Evolutionary conservation across 1,140 invertebrate genomes (phyloP).

Genomic region (Acromyrmex echinatior): DNA sequence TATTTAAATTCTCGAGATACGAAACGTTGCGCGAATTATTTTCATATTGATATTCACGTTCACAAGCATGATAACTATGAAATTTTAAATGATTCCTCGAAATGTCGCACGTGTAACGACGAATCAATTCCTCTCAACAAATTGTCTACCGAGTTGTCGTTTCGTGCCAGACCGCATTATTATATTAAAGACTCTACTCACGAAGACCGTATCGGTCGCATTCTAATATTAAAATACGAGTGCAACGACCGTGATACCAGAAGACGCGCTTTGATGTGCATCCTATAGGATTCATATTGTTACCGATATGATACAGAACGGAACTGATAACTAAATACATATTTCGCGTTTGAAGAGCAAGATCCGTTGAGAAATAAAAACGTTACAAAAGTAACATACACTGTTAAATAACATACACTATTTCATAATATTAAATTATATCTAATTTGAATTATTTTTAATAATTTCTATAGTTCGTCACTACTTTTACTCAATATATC

Average conservation of each 20-base stretch:
- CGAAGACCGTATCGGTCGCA: constrained; percentile 53
- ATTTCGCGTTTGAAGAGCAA: not conserved
- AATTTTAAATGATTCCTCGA: constrained; percentile 11
- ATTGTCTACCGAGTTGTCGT: constrained; percentile 26
- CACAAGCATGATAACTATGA: not conserved
- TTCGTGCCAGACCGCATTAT: constrained; percentile 45
- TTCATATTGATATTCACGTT: not conserved
- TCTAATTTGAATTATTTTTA: too few relatives aligned
- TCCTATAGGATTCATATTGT: constrained; percentile 44
- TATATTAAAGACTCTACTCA: constrained; percentile 58
- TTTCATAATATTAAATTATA: too few relatives aligned
- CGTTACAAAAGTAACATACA: not conserved
- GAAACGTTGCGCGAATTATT: not conserved
- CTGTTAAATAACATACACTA: not conserved
- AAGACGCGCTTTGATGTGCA: constrained; percentile 60
- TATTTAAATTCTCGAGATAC: not conserved
- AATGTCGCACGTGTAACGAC: constrained; percentile 41
- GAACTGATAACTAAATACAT: not conserved
- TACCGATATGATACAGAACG: constrained; percentile 16
- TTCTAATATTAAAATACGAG: constrained; percentile 72
- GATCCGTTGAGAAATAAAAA: not conserved
- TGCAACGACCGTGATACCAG: constrained; percentile 63
- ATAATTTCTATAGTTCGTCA: too few relatives aligned
- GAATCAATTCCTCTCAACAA: constrained; percentile 56
- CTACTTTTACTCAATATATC: too few relatives aligned